Conservation (phyloP, 2,113 vertebrate genomes). For the Phocoena sinus region DNA sequence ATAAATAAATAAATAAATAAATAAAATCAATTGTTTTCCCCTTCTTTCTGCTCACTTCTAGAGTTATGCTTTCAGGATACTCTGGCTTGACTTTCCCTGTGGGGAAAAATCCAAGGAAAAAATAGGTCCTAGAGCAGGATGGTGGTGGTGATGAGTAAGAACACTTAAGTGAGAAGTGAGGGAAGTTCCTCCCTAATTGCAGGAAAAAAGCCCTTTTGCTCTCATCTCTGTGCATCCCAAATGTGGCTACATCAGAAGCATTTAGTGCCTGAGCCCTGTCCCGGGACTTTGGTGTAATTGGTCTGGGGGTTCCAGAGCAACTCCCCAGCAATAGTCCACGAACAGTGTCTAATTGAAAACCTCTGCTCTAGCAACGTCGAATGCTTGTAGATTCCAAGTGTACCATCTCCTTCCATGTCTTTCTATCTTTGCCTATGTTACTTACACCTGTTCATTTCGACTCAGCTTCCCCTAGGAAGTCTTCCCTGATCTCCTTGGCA, state of each 20-base stretch:
- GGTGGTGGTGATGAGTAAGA: background rate
- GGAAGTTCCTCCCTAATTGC: rapidly evolving
- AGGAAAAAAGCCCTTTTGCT: background rate
- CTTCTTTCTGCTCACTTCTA: background rate
- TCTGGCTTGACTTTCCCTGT: background rate
- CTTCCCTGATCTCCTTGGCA: background rate
- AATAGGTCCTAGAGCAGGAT: background rate
- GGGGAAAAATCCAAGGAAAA: background rate
- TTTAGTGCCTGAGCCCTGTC: too few species aligned
- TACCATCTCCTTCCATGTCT: background rate
- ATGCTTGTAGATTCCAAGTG: background rate
- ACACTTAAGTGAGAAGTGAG: too few species aligned
- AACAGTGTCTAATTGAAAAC: background rate
- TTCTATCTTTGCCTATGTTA: background rate
- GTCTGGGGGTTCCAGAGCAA: background rate
- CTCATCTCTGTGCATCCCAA: background rate
- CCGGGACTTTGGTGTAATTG: rapidly evolving
- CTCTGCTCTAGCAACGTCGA: background rate
- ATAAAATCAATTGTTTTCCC: background rate
- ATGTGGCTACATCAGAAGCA: rapidly evolving
- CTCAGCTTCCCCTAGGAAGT: background rate
- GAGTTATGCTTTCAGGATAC: background rate
- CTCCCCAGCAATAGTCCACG: too few species aligned
- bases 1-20: too few species aligned
- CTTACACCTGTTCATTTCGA: background rate